Evolutionary conservation across 2,797 vertebrate species (phyloP), one percentile per base, ranked within the genome.

Genomic region (Enteromius unitaeniatus): DNA sequence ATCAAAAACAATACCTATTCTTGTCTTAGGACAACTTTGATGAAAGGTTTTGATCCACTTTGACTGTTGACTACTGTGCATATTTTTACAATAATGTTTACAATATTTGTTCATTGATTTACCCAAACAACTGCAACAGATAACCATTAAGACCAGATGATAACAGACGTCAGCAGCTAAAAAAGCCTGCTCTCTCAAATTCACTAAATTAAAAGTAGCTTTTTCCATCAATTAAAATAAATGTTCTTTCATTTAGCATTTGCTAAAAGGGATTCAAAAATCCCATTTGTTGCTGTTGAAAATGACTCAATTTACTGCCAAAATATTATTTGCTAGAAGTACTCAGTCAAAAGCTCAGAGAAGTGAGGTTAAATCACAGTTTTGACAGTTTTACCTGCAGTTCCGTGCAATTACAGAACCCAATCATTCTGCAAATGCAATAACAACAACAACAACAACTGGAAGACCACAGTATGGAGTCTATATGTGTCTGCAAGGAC

Each of bases 221-320:
- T 82, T 53, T 67, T 76, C 47, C 34, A 40, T 74, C 60, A 82
- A 75, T 53, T 51, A 74, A 62, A 51, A 17, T 53, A 1, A 75
- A 28, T 42, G 4, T 15, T 40, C 45, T 53, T 49, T 65, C 72
- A 55, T 67, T 82, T 55, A 45, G 60, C n/a, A 76, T 75, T 40
- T 26, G n/a, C 31, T 75, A 23, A 75, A 65, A 4, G 3, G 19
- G 21, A 62, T 62, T 17, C 17, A 74, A 64, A 74, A 51, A 67
- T 65, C 64, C 13, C 2, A 0, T 47, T 49, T 65, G 10, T 49
- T 34, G 23, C 17, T 40, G n/a, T 42, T n/a, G 2, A 75, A 15
- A 17, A 55, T 40, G 28, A 51, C 60, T 49, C 6, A 67, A 65
- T 6, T 31, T 34, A 51, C 42, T 34, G 77, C 60, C 77, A 78